Conservation (phyloP, 1,140 invertebrate genomes). For the Drosophila ficusphila region DNA sequence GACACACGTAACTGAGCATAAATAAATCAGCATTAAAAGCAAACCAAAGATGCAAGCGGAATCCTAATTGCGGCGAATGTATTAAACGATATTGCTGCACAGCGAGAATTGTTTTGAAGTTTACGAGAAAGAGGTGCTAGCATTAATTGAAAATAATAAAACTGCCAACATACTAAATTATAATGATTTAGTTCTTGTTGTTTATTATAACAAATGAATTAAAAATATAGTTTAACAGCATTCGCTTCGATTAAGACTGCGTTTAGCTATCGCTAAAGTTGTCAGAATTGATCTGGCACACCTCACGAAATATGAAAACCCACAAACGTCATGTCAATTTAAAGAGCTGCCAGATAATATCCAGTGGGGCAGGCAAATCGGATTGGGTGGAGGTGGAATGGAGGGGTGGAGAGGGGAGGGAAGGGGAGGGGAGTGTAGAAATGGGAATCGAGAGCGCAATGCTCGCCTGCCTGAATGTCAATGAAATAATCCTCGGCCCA, state of each 20-base stretch:
- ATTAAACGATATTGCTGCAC: constrained; percentile 16
- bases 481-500: constrained; percentile 33
- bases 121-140: too few relatives aligned
- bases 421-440: background rate
- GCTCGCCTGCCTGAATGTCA: constrained; percentile 50
- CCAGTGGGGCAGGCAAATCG: background rate
- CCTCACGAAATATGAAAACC: constrained; percentile 2
- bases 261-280: constrained; percentile 18
- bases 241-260: background rate
- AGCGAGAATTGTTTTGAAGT: background rate
- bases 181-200: too few relatives aligned
- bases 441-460: constrained; percentile 7
- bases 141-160: too few relatives aligned
- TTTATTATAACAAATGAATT: too few relatives aligned
- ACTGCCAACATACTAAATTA: too few relatives aligned
- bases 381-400: too few relatives aligned
- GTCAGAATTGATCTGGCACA: constrained; percentile 18
- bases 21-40: constrained; percentile 52
- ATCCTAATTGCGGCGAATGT: constrained; percentile 30
- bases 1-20: constrained; percentile 41
- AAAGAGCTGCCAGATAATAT: constrained; percentile 23
- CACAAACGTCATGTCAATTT: constrained; percentile 19
- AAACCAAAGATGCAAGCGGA: constrained; percentile 29
- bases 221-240: too few relatives aligned
- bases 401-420: too few relatives aligned